Evolutionary conservation across 2,888 invertebrate genomes (phyloP), one percentile per base, ranked within the genome.

Genomic region (Amphipoea lucens): DNA sequence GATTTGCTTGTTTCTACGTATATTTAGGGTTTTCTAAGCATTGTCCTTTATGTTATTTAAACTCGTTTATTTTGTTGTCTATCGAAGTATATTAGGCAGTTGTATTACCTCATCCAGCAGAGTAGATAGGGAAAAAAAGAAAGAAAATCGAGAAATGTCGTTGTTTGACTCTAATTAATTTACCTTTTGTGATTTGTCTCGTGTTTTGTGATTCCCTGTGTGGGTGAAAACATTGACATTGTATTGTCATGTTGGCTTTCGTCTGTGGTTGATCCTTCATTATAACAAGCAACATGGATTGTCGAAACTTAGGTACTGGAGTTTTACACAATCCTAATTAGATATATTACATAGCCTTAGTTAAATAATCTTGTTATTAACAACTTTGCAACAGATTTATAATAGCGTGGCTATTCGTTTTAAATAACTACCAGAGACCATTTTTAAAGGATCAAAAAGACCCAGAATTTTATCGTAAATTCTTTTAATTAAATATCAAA

Each of bases 111-210:
- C 72, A 80, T 72, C 45, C 65, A 81, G 17, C 23, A 9, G 23
- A 60, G 23, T 29, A 65, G 12, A 57, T 11, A n/a, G 1, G 6
- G 7, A 40, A 29, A 45, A 48, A 66, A 40, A 40, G 4, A 40
- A 48, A 57, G 0, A 79, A 36, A 68, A 29, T 40, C 6, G 40
- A 60, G 20, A 45, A 20, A 74, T n/a, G 40, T 66, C 65, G 42
- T 77, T 51, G 57, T 83, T 70, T 42, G 57, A 62, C n/a, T 60
- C 69, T 66, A 81, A 83, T 70, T 60, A 70, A 60, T 77, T 69
- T 70, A 29, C 51, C 69, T 81, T 72, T 79, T 54, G 57, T 70
- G 60, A 40, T n/a, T 57, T 73, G 23, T 81, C n/a, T 81, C 69
- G n/a, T 66, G 17, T 67, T 81, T 81, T 20, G 45, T 48, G 60